A percentile compares a stretch with the other conserved stretches of the same genome.
Evolutionary conservation across 1,140 invertebrate genomes (phyloP).

Genomic region (Galleria mellonella): DNA sequence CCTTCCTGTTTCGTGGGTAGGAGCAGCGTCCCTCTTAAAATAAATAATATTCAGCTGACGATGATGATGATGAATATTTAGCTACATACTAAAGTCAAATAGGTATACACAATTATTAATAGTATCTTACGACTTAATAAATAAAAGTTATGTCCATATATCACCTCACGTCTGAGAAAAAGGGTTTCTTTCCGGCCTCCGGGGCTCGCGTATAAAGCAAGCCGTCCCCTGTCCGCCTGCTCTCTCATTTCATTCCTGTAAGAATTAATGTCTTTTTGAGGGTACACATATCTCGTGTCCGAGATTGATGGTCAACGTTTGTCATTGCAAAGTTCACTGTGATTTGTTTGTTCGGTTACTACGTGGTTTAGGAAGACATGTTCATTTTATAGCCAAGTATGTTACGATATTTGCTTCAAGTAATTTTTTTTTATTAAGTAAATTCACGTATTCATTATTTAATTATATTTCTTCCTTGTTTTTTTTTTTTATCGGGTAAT

Average conservation of each 20-base stretch:
- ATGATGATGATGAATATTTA: no score
- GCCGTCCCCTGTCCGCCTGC: constrained; percentile 32
- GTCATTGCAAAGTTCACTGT: neutral
- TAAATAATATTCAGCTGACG: no score
- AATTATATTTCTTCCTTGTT: no score
- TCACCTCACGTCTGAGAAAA: constrained; percentile 22
- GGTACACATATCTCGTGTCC: constrained; percentile 8
- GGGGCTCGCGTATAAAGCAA: constrained; percentile 16
- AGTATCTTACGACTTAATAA: no score
- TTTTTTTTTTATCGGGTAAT: no score
- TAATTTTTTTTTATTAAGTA: no score
- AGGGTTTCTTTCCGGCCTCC: constrained; percentile 55
- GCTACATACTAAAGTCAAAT: no score
- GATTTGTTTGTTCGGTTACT: neutral
- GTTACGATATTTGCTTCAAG: neutral
- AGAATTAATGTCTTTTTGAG: constrained; percentile 48
- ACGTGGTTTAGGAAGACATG: neutral
- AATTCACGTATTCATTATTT: no score
- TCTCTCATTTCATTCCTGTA: constrained; percentile 25
- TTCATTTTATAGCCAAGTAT: neutral
- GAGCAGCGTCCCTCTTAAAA: no score
- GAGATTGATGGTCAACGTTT: neutral
- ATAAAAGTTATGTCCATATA: constrained; percentile 19
- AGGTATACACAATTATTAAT: no score
- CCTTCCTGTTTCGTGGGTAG: no score